Percentiles rank a stretch among this genome's conserved stretches.
These are phyloP conservation scores for Gymnobelideus leadbeateri DNA, from an alignment of 2,113 vertebrate species.

Conservation along the genomic window DNA sequence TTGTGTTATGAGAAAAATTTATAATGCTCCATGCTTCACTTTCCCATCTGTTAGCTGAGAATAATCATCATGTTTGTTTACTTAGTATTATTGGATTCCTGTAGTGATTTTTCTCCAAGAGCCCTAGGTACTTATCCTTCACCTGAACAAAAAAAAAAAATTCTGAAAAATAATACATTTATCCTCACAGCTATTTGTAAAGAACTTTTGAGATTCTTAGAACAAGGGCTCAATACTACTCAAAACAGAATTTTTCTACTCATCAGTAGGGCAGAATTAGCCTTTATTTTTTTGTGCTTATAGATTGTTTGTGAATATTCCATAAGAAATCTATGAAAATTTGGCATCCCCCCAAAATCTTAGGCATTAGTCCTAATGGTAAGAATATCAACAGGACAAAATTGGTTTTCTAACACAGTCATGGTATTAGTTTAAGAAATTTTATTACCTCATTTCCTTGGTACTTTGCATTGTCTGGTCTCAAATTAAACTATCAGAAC, in stretches of 20 bases:
- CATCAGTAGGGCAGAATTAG: not conserved
- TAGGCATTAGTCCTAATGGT: not conserved
- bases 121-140: not conserved
- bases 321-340: not conserved
- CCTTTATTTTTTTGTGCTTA: not conserved
- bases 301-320: conserved; percentile 4
- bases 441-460: not conserved
- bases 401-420: not conserved
- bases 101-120: not conserved
- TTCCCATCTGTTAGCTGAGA: not conserved
- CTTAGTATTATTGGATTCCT: not conserved
- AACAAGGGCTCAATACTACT: not conserved
- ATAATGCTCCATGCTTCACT: not conserved
- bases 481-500: not conserved
- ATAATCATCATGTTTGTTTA: not conserved
- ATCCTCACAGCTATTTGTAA: not conserved
- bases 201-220: not conserved
- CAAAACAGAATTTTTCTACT: not conserved
- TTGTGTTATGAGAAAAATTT: not conserved
- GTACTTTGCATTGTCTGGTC: not conserved
- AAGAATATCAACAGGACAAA: not conserved
- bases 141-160: not conserved
- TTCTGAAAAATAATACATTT: not conserved
- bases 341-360: not conserved
- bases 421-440: not conserved